Percentiles rank a stretch among this genome's conserved stretches.
Evolutionary conservation across 2,113 vertebrate genomes (phyloP).

Genomic region (Australoheros scitulus): DNA sequence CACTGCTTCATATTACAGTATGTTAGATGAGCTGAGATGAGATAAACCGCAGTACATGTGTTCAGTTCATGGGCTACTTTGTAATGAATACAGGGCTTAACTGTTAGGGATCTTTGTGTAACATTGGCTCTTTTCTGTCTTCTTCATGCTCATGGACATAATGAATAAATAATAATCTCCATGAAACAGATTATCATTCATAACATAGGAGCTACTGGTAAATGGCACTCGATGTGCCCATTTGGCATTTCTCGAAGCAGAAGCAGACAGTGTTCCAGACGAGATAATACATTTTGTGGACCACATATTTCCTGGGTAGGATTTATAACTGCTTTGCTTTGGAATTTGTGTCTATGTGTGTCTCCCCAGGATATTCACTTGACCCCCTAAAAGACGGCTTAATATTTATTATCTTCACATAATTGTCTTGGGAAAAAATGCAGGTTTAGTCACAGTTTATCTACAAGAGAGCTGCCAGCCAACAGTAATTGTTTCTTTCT

Average conservation of each 20-base stretch:
- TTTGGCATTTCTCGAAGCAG: neutral
- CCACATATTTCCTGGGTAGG: neutral
- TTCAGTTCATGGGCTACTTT: neutral
- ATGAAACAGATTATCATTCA: neutral
- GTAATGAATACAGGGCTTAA: neutral
- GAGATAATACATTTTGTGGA: neutral
- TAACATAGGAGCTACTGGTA: neutral
- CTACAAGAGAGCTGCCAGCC: neutral
- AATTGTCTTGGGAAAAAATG: neutral
- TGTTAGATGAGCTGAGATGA: neutral
- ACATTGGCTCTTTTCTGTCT: neutral
- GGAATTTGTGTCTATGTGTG: neutral
- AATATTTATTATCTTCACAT: neutral
- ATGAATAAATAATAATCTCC: neutral
- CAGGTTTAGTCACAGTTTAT: neutral
- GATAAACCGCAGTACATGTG: neutral
- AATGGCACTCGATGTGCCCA: neutral
- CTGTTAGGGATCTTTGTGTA: neutral
- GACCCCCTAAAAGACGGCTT: neutral
- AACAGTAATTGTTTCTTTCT: neutral
- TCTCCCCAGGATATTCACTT: neutral
- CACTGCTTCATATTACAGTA: neutral
- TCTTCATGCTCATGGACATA: neutral
- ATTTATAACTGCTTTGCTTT: slow-evolving; percentile 17
- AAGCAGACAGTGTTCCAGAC: neutral